Evolutionary conservation across 2,113 vertebrate genomes (phyloP).

Genomic region (Morone chrysops): DNA sequence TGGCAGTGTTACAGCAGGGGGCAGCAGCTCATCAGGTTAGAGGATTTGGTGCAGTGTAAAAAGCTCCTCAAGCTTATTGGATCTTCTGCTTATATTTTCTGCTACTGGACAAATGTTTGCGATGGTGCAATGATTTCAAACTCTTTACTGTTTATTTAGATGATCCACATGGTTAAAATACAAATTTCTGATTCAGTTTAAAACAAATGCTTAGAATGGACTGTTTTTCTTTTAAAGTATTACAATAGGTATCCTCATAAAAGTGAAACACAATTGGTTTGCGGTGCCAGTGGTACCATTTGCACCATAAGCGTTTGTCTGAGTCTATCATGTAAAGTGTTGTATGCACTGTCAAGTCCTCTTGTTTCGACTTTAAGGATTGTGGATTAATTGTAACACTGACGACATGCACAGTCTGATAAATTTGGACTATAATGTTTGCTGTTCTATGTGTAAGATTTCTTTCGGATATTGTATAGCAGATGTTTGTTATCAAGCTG

Average conservation of each 20-base stretch:
- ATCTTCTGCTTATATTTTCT: conserved; percentile 4
- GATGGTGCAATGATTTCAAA: conserved; percentile 4
- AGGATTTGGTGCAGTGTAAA: not conserved
- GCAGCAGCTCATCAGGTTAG: conserved; percentile 64
- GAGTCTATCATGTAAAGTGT: not conserved
- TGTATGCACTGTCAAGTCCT: not conserved
- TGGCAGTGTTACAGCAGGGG: conserved; percentile 66
- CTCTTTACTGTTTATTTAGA: not conserved
- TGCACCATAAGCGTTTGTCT: not conserved
- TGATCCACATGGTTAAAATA: no score
- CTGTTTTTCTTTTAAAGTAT: not conserved
- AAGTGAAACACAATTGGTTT: not conserved
- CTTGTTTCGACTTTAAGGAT: not conserved
- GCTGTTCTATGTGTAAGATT: not conserved
- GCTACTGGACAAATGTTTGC: not conserved
- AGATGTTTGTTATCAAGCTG: not conserved
- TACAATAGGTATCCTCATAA: not conserved
- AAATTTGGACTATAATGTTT: not conserved
- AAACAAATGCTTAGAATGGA: not conserved
- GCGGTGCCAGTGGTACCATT: not conserved
- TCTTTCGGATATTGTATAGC: not conserved
- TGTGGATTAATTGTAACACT: not conserved
- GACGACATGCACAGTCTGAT: not conserved
- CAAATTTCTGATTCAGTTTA: no score
- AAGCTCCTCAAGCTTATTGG: not conserved